phyloP scores from a whole-genome alignment of 1,140 invertebrate genomes.

The Drosophila ficusphila region DNA sequence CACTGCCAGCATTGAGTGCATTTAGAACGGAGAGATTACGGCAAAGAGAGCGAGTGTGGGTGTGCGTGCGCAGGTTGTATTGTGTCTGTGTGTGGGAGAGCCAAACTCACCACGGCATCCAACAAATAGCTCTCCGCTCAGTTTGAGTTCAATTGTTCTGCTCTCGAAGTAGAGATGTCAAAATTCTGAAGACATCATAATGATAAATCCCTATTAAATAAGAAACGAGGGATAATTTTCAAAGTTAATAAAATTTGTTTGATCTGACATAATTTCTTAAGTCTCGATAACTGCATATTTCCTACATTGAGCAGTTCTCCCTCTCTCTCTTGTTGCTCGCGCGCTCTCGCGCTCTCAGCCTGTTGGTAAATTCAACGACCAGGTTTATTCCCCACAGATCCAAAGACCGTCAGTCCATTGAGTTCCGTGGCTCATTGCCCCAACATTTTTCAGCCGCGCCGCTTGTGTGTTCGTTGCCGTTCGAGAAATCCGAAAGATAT shows the following conservation, averaged over 20 bases:
- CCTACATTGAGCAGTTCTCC: not conserved
- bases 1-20: slow-evolving; percentile 7
- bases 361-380: not conserved
- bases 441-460: slow-evolving; percentile 28
- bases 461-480: slow-evolving; percentile 32
- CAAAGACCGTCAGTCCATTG: not conserved
- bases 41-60: slow-evolving; percentile 7
- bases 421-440: slow-evolving; percentile 3
- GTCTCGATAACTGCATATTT: not conserved
- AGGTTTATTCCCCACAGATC: slow-evolving; percentile 4
- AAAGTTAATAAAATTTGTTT: not conserved
- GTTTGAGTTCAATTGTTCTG: slow-evolving; percentile 1
- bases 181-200: not conserved
- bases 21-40: not conserved
- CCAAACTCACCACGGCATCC: slow-evolving; percentile 51
- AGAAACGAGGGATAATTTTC: not conserved
- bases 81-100: slow-evolving; percentile 44
- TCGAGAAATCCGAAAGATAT: slow-evolving; percentile 23
- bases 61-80: slow-evolving; percentile 33
- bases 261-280: not conserved
- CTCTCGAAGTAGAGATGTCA: slow-evolving; percentile 16
- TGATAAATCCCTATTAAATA: not conserved
- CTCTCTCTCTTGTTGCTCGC: not conserved
- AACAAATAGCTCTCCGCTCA: slow-evolving; percentile 25
- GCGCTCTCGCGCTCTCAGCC: not conserved